Conservation (phyloP, 1,140 invertebrate genomes). For the Drosophila paulistorum region DNA sequence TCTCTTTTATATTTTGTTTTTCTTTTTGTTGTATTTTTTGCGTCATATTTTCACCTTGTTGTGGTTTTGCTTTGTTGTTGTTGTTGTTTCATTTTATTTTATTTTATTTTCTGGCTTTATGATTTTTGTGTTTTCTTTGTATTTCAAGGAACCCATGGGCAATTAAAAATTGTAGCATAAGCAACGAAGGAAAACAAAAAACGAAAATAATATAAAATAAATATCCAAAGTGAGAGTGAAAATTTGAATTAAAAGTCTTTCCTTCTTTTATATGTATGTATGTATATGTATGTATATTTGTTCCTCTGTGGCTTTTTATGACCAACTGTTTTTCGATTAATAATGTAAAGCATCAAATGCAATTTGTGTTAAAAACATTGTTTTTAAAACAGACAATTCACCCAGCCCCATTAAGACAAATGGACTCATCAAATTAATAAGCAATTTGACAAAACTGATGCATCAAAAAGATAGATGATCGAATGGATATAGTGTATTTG, state of each 20-base stretch:
- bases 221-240: slow-evolving; percentile 40
- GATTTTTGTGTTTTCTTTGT: slow-evolving; percentile 29
- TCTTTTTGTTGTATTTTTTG: slow-evolving; percentile 37
- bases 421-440: background rate
- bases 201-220: slow-evolving; percentile 11
- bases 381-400: slow-evolving; percentile 1
- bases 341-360: slow-evolving; percentile 12
- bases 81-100: slow-evolving; percentile 27
- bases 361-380: slow-evolving; percentile 12
- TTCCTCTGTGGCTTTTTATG: slow-evolving; percentile 11
- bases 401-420: background rate
- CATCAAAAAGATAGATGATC: background rate
- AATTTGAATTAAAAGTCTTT: slow-evolving; percentile 41
- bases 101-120: slow-evolving; percentile 42
- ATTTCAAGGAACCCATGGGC: slow-evolving; percentile 38
- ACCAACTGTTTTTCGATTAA: slow-evolving; percentile 42
- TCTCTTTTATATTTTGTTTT: background rate
- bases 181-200: slow-evolving; percentile 24
- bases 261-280: background rate
- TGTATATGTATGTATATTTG: too few species aligned
- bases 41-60: slow-evolving; percentile 63
- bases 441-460: background rate
- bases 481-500: too few species aligned
- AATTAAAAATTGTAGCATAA: slow-evolving; percentile 48
- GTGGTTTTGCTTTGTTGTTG: slow-evolving; percentile 28